These are phyloP conservation scores for Pharmacophagus antenor DNA, from an alignment of 2,888 invertebrate genomes.

Conservation along the genomic window DNA sequence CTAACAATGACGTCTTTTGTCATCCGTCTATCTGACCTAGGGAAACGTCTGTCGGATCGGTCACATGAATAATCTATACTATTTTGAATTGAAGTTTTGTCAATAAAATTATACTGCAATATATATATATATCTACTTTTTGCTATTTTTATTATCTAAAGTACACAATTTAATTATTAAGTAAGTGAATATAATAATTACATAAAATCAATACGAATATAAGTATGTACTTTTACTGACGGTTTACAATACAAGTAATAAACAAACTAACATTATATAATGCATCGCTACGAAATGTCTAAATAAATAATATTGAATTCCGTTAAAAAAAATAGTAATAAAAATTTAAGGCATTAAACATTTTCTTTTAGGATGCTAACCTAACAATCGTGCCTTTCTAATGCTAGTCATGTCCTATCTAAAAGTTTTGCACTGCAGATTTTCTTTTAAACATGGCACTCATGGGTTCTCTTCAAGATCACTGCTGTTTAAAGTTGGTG, in stretches of 20 bases:
- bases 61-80: constrained; percentile 55
- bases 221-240: not conserved
- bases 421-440: constrained; percentile 65
- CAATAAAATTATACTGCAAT: constrained; percentile 35
- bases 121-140: constrained; percentile 27
- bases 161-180: constrained; percentile 1
- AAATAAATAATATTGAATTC: not conserved
- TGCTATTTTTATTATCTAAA: not conserved
- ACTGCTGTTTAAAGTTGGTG: constrained; percentile 59
- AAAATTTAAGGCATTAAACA: not conserved
- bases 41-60: constrained; percentile 39
- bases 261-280: constrained; percentile 24
- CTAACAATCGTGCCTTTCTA: constrained; percentile 32
- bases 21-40: constrained; percentile 18
- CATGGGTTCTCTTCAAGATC: constrained; percentile 53
- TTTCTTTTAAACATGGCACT: constrained; percentile 61
- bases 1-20: not conserved
- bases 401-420: constrained; percentile 60
- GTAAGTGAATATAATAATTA: constrained; percentile 8
- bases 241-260: constrained; percentile 16
- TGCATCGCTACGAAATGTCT: constrained; percentile 24
- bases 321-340: not conserved
- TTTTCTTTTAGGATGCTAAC: constrained; percentile 62
- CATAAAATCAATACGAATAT: not conserved
- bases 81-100: constrained; percentile 43